Conservation (phyloP, 1,140 invertebrate species). For the Aphelinus atriplicis region DNA sequence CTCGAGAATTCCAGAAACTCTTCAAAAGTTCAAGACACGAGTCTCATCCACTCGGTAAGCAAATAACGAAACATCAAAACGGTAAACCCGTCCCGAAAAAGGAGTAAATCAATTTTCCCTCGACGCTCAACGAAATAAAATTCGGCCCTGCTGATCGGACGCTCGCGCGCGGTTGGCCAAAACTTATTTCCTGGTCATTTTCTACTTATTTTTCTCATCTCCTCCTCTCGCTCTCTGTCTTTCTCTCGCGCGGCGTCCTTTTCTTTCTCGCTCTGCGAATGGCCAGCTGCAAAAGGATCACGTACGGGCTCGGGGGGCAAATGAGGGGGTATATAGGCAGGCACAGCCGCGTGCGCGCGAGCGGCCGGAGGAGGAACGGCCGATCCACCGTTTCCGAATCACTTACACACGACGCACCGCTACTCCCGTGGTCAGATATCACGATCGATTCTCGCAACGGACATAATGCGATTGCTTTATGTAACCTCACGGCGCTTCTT, state of each 20-base stretch:
- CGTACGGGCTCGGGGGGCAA: conserved; percentile 14
- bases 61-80: neutral
- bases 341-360: neutral
- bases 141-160: conserved; percentile 4
- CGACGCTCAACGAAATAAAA: conserved; percentile 3
- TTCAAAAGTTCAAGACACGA: too few relatives aligned
- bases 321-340: conserved; percentile 19
- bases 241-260: neutral
- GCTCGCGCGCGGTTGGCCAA: neutral
- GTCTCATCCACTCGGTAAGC: neutral
- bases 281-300: conserved; percentile 29
- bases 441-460: conserved; percentile 2
- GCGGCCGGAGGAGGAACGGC: too few relatives aligned
- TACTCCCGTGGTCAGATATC: neutral
- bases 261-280: neutral
- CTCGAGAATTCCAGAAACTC: too few relatives aligned
- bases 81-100: neutral
- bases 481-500: conserved; percentile 16
- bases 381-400: conserved; percentile 28
- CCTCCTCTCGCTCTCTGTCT: neutral
- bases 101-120: neutral
- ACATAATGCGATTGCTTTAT: conserved; percentile 36
- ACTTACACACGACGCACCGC: conserved; percentile 1
- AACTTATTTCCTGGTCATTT: conserved; percentile 31
- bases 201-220: neutral